These are phyloP conservation scores for Melanaphis sacchari DNA, from an alignment of 1,140 invertebrate species.

Conservation along the genomic window DNA sequence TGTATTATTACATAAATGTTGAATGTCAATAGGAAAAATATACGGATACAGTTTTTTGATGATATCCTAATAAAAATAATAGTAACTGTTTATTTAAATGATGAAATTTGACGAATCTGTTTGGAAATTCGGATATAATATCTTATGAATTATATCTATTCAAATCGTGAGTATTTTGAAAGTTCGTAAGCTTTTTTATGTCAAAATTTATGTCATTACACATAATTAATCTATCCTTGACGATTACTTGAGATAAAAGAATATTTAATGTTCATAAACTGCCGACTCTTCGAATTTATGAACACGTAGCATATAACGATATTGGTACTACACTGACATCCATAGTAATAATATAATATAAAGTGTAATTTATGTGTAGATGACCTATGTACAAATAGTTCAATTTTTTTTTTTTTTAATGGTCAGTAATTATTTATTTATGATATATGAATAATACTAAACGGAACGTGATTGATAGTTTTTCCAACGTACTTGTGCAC, in stretches of 20 bases:
- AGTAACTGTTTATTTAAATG: neutral
- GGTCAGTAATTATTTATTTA: neutral
- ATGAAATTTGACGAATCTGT: neutral
- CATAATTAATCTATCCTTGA: constrained; percentile 1
- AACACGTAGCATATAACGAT: neutral
- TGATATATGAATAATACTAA: neutral
- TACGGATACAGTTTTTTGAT: neutral
- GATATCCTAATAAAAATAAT: neutral
- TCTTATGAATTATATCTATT: neutral
- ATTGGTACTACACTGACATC: neutral
- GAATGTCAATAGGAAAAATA: neutral
- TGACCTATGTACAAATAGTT: neutral
- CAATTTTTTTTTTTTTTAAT: neutral
- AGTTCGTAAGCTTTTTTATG: neutral
- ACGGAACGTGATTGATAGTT: neutral
- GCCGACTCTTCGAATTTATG: neutral
- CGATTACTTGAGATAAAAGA: neutral
- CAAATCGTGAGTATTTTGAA: neutral
- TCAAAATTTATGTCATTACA: neutral
- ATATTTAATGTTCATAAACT: neutral
- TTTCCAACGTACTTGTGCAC: neutral
- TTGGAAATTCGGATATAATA: neutral
- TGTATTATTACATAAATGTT: neutral
- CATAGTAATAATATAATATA: neutral
- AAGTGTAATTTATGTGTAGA: neutral